Percentiles rank a stretch among this genome's conserved stretches.
phyloP scores from a whole-genome alignment of 2,888 invertebrate species.

The Drosophila mimetica region DNA sequence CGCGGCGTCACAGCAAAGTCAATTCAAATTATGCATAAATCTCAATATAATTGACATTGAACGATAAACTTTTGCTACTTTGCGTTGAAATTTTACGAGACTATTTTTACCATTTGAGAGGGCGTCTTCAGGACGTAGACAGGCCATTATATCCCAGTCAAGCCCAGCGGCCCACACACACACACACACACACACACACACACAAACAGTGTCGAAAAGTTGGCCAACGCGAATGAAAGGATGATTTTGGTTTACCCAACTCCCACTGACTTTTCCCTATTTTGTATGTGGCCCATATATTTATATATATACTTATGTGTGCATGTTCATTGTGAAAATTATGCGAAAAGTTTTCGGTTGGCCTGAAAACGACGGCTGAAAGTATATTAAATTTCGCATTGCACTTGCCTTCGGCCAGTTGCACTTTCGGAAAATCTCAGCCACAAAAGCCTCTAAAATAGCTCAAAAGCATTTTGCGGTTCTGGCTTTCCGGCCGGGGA shows the following conservation, averaged over 20 bases:
- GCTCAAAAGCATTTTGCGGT: conserved; percentile 58
- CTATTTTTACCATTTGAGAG: conserved; percentile 55
- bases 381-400: conserved; percentile 53
- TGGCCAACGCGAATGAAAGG: conserved; percentile 25
- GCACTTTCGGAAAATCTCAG: conserved; percentile 35
- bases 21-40: conserved; percentile 69
- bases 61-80: conserved; percentile 53
- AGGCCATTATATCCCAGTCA: conserved; percentile 40
- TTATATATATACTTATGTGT: conserved; percentile 1
- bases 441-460: conserved; percentile 30
- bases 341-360: conserved; percentile 58
- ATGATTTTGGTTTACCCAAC: conserved; percentile 7
- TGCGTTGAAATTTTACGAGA: conserved; percentile 46
- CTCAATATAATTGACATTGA: conserved; percentile 40
- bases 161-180: conserved; percentile 16
- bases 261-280: conserved; percentile 3
- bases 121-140: conserved; percentile 36
- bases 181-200: too few relatives aligned
- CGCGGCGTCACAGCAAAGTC: conserved; percentile 19
- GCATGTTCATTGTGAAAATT: conserved; percentile 47
- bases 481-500: conserved; percentile 25
- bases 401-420: conserved; percentile 45
- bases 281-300: not conserved
- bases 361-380: conserved; percentile 27
- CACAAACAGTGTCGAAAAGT: conserved; percentile 45